These are phyloP conservation scores for Carassius carassius DNA, from an alignment of 2,113 vertebrate genomes.

Conservation along the genomic window DNA sequence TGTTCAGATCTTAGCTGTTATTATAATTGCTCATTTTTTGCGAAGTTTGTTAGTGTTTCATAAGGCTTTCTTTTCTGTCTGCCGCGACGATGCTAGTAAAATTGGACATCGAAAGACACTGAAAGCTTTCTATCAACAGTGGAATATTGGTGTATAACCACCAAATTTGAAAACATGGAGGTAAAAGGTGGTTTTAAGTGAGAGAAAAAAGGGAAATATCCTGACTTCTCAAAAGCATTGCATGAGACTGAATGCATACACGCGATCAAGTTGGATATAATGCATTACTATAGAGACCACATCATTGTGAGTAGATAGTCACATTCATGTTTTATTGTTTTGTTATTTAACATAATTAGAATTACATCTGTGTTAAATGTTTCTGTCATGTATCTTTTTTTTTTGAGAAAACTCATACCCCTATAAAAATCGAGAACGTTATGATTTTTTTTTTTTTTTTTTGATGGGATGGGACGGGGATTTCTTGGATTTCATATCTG, in stretches of 20 bases:
- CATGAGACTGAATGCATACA: conserved; percentile 57
- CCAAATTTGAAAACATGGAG: conserved; percentile 42
- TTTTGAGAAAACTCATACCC: conserved; percentile 65
- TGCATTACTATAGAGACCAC: conserved; percentile 73
- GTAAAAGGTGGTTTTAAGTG: conserved; percentile 5
- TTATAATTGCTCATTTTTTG: conserved; percentile 34
- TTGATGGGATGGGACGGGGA: neutral
- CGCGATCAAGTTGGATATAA: conserved; percentile 60
- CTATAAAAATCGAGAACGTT: conserved; percentile 58
- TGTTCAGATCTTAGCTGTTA: conserved; percentile 23
- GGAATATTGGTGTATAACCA: conserved; percentile 59
- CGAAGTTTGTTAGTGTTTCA: conserved; percentile 24
- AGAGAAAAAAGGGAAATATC: conserved; percentile 58
- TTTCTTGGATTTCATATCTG: conserved; percentile 38
- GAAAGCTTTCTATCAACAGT: conserved; percentile 62
- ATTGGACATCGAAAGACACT: conserved; percentile 49
- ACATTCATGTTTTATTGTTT: conserved; percentile 55
- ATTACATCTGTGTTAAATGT: conserved; percentile 46
- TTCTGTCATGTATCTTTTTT: conserved; percentile 59
- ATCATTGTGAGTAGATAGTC: conserved; percentile 75
- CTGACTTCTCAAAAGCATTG: conserved; percentile 61
- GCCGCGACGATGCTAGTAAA: conserved; percentile 52
- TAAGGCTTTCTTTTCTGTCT: conserved; percentile 38
- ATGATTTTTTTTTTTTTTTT: conserved; percentile 47
- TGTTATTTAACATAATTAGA: conserved; percentile 49